Evolutionary conservation across 1,140 invertebrate genomes (phyloP), one percentile per base, ranked within the genome.

Genomic region (Dendrolimus kikuchii): DNA sequence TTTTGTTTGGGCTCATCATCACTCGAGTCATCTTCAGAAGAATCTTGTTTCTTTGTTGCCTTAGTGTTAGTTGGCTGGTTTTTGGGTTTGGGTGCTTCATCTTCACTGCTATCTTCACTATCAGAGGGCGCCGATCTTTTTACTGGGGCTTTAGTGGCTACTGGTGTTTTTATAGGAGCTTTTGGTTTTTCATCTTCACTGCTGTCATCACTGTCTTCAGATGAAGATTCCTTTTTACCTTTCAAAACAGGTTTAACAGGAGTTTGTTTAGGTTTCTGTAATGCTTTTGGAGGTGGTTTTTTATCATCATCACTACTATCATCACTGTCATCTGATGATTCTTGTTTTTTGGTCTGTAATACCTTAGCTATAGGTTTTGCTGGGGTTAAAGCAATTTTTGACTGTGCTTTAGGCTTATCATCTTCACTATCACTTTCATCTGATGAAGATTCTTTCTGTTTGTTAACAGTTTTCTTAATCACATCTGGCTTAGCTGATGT

Each of bases 201-300:
- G 10, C 61, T 63, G 7, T 74, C 71, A 59, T 74, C 71, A 64
- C 74, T 77, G 43, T 76, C 72, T 36, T 71, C 74, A 54, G 68
- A 72, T 9, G 74, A 72, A 9, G 63, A 60, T 43, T 71, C 55
- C 58, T 74, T 71, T 51, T 64, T 64, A 41, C 53, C 57, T 44
- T 55, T 57, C 7, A 46, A 38, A 38, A 53, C 49, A 45, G 56
- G 56, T 47, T 71, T 71, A 9, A 55, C 55, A 8, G 59, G 57
- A 7, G 62, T 62, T 41, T 48, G 54, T 52, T 55, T 45, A 49
- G 65, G 52, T 50, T 68, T 66, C 10, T 57, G 57, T 38, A 55
- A 46, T 36, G 59, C 47, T 48, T 58, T 64, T 46, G 56, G 55
- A 49, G 51, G 53, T 48, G 40, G 43, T 59, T 59, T 59, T 53